These are phyloP conservation scores for Dolichomitus sp. DNA, from an alignment of 2,888 invertebrate genomes.

Conservation along the genomic window DNA sequence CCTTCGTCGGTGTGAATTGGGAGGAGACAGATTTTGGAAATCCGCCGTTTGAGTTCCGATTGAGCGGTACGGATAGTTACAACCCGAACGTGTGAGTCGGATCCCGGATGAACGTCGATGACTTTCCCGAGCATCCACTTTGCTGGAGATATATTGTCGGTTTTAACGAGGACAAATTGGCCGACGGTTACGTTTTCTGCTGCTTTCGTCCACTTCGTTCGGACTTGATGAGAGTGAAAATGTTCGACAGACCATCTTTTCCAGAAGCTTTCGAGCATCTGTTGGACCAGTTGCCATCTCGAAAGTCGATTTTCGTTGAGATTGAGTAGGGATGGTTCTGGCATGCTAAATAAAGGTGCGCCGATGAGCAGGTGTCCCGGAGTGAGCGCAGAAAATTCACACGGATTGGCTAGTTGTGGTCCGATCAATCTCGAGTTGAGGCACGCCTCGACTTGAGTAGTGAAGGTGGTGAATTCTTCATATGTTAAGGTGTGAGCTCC, in stretches of 20 bases:
- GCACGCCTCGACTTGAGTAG: too few relatives aligned
- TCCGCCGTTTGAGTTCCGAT: constrained; percentile 13
- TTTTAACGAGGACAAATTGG: not conserved
- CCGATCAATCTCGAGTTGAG: too few relatives aligned
- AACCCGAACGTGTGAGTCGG: constrained; percentile 13
- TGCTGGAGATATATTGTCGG: not conserved
- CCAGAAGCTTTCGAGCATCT: too few relatives aligned
- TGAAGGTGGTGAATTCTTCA: too few relatives aligned
- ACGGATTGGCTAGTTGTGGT: too few relatives aligned
- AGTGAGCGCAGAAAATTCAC: too few relatives aligned
- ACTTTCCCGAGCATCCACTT: constrained; percentile 38
- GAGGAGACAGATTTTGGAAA: constrained; percentile 15
- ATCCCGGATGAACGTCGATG: constrained; percentile 7
- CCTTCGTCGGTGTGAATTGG: not conserved
- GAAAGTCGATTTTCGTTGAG: too few relatives aligned
- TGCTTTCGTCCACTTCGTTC: not conserved
- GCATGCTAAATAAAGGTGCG: too few relatives aligned
- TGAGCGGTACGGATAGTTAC: not conserved
- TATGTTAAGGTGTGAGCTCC: too few relatives aligned
- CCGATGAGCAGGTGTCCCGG: too few relatives aligned
- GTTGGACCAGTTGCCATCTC: too few relatives aligned
- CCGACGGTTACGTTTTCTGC: not conserved
- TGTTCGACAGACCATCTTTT: constrained; percentile 49
- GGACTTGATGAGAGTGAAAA: constrained; percentile 6
- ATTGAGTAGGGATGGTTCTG: too few relatives aligned